Evolutionary conservation across 2,113 vertebrate species (phyloP), one percentile per base, ranked within the genome.

Genomic region (Cettia cetti): DNA sequence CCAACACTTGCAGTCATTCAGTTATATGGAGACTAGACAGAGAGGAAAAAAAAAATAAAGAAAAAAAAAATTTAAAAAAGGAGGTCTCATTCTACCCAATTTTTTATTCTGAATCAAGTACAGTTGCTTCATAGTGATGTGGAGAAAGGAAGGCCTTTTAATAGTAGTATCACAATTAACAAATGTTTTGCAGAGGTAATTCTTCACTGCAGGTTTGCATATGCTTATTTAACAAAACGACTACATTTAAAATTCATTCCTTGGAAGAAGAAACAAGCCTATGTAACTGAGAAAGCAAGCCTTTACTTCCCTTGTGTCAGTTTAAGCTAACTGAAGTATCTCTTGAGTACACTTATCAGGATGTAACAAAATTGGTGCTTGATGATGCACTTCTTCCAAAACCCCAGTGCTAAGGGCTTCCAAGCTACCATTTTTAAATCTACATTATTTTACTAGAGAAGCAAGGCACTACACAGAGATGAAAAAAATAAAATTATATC

Each of bases 251-350:
- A 68, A 77, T 22, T 30, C 16, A 70, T 53, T 91, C 20, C 16
- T 56, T 37, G 31, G 42, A 89, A 91, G 28, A 69, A 71, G 27
- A 82, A 85, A 61, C 15, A 77, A 69, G 18, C 11, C 39, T n/a
- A 15, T 0, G 0, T 18, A 75, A 5, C 30, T 31, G 13, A 68
- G 21, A 79, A 69, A 74, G 49, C 13, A 23, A 63, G 33, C 7
- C 15, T 17, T 57, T 42, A 13, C 7, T 22, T 12, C 47, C 31
- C 19, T 92, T 82, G 31, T 44, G 24, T 60, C 70, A 80, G 60
- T 60, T 79, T 56, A 80, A 64, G 39, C 6, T 37, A 77, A 12
- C 33, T 70, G 7, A 86, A 24, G 12, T 42, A 30, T 49, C 59
- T n/a, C n/a, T 6, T 44, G 13, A 80, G 18, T 49, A 61, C 37